Conservation (phyloP, 2,113 vertebrate genomes). For the Equus quagga region DNA sequence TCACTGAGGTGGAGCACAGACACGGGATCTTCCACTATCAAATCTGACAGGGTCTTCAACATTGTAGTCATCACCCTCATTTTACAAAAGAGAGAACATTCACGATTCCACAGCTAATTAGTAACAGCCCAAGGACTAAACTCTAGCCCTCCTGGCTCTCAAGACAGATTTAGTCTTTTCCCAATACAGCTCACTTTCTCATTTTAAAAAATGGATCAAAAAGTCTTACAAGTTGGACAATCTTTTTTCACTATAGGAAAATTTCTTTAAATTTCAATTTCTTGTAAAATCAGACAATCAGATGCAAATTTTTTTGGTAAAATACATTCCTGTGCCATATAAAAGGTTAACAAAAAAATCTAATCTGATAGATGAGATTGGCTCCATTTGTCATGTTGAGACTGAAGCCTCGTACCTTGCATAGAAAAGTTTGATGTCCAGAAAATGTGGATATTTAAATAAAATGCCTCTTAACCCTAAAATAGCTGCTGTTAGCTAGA, state of each 20-base stretch:
- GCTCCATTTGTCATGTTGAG: neutral
- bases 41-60: neutral
- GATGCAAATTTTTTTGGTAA: neutral
- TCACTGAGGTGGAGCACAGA: neutral
- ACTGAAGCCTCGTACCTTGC: neutral
- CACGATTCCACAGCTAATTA: neutral
- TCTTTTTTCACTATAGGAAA: neutral
- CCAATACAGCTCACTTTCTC: neutral
- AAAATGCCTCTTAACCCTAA: neutral
- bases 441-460: neutral
- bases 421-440: neutral
- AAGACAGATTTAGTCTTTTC: neutral
- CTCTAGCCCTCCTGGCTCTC: neutral
- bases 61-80: neutral
- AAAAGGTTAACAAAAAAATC: conserved; percentile 50
- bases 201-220: neutral
- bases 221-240: neutral
- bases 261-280: neutral
- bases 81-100: conserved; percentile 2
- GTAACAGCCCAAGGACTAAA: neutral
- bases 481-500: conserved; percentile 24
- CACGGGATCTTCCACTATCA: neutral
- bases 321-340: neutral
- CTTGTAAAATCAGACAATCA: neutral
- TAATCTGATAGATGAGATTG: neutral